Conservation (phyloP, 2,113 vertebrate genomes). For the Panthera leo region DNA sequence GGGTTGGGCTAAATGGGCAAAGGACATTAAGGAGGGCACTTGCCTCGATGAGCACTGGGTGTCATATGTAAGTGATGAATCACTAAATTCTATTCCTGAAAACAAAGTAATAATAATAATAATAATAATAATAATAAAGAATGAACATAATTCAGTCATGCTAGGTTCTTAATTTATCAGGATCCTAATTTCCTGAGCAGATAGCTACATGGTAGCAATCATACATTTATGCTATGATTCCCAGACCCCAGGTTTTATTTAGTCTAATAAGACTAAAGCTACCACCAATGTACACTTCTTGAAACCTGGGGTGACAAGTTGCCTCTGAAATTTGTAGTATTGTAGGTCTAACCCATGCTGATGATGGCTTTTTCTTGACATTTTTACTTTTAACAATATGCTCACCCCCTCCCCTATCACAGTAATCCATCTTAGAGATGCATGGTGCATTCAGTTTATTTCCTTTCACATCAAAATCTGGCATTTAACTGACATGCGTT, state of each 20-base stretch:
- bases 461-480: background rate
- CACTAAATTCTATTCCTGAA: no score
- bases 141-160: background rate
- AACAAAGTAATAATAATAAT: no score
- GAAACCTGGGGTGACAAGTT: background rate
- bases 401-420: background rate
- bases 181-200: background rate
- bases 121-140: background rate
- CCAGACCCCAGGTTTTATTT: background rate
- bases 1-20: no score
- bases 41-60: no score
- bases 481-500: background rate
- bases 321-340: background rate
- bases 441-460: background rate
- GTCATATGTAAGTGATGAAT: no score
- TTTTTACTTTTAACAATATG: background rate
- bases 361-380: background rate
- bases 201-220: background rate
- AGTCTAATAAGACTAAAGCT: background rate
- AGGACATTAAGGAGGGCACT: no score
- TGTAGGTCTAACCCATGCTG: background rate
- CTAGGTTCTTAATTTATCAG: background rate
- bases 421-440: background rate
- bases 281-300: background rate
- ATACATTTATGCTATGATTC: background rate